Percentiles rank a stretch among this genome's conserved stretches.
Evolutionary conservation across 2,888 invertebrate species (phyloP).

Genomic region (Piscicola geometra): DNA sequence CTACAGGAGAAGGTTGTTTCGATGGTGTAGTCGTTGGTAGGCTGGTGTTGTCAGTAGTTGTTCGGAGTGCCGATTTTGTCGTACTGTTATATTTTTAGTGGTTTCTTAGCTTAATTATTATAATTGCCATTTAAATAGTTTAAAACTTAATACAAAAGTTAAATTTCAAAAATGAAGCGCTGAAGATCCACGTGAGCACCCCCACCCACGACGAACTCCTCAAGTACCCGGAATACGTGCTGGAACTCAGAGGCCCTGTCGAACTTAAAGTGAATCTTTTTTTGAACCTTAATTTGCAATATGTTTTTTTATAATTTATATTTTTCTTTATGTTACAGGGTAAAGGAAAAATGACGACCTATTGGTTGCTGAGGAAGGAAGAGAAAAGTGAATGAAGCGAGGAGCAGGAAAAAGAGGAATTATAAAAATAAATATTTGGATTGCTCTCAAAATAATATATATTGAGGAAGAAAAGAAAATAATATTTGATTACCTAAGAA

Average conservation of each 20-base stretch:
- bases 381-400: neutral
- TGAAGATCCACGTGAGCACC: slow-evolving; percentile 28
- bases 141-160: too few relatives aligned
- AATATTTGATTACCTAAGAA: too few relatives aligned
- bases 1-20: slow-evolving; percentile 36
- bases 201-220: slow-evolving; percentile 12
- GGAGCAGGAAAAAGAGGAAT: too few relatives aligned
- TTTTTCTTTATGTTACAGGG: slow-evolving; percentile 29
- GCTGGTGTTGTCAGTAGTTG: too few relatives aligned
- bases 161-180: slow-evolving; percentile 11
- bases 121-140: too few relatives aligned
- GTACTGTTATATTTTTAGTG: too few relatives aligned
- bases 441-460: too few relatives aligned
- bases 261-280: slow-evolving; percentile 17
- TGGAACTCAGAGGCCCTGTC: slow-evolving; percentile 24
- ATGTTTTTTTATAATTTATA: neutral
- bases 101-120: too few relatives aligned
- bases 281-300: neutral
- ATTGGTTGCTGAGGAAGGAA: slow-evolving; percentile 38
- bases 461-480: too few relatives aligned
- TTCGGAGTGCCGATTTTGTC: too few relatives aligned
- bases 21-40: neutral
- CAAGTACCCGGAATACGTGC: slow-evolving; percentile 22
- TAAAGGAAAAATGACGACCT: slow-evolving; percentile 38
- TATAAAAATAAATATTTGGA: too few relatives aligned